Evolutionary conservation across 2,797 vertebrate genomes (phyloP).

Genomic region (Poeciliopsis gracilis): DNA sequence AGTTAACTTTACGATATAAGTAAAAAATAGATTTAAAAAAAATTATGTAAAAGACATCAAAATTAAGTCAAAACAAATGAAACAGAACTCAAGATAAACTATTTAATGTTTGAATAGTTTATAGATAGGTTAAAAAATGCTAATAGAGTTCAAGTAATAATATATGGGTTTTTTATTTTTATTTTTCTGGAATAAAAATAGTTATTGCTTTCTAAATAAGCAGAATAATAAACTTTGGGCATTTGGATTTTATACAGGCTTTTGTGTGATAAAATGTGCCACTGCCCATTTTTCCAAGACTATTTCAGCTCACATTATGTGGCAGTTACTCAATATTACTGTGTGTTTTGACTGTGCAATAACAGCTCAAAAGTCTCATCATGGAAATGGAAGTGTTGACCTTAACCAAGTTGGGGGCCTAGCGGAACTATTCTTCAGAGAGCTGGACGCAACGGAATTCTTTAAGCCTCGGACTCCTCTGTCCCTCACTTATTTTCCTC

Average conservation of each 20-base stretch:
- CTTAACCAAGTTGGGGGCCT: not conserved
- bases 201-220: not conserved
- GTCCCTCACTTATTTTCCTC: constrained; percentile 69
- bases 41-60: not conserved
- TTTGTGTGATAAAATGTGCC: not conserved
- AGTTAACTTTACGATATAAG: not conserved
- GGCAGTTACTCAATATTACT: not conserved
- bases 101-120: not conserved
- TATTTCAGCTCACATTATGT: not conserved
- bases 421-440: not conserved
- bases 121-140: not conserved
- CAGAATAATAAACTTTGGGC: not conserved
- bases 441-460: constrained; percentile 51
- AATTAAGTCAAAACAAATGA: not conserved
- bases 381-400: not conserved
- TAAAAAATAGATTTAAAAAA: not conserved
- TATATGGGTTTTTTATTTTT: not conserved
- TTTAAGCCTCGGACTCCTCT: constrained; percentile 47
- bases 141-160: not conserved
- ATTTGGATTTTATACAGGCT: not conserved
- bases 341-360: not conserved
- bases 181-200: not conserved
- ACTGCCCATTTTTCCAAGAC: not conserved
- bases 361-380: not conserved
- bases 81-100: not conserved